These are phyloP conservation scores for Hartigia nigra DNA, from an alignment of 2,888 invertebrate species.

Conservation along the genomic window DNA sequence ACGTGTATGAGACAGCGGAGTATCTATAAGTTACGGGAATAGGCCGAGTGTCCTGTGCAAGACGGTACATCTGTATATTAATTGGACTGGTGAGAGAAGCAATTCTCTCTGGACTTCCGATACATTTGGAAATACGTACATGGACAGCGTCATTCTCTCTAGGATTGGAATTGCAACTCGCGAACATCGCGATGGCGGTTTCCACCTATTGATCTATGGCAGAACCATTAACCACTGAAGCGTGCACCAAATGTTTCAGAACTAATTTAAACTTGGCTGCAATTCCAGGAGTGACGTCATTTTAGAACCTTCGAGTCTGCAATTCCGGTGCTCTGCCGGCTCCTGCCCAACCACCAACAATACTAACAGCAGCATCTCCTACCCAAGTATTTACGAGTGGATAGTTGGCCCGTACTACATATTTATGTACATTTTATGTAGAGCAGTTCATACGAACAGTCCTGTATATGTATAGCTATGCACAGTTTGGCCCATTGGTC, in stretches of 20 bases:
- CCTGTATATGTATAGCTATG: neutral
- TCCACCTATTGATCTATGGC: conserved; percentile 40
- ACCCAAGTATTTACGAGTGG: neutral
- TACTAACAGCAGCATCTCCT: neutral
- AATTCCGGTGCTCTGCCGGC: neutral
- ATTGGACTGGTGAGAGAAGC: too few relatives aligned
- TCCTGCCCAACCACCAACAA: neutral
- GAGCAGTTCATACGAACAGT: neutral
- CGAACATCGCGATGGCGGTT: neutral
- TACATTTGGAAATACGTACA: neutral
- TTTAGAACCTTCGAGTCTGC: conserved; percentile 35
- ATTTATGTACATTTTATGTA: neutral
- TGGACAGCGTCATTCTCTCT: neutral
- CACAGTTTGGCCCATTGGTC: neutral
- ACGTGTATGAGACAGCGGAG: neutral
- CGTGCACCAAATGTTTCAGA: conserved; percentile 57
- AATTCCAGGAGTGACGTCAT: conserved; percentile 39
- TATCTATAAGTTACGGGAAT: neutral
- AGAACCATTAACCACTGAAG: conserved; percentile 45
- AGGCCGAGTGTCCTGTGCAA: too few relatives aligned
- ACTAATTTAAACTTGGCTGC: conserved; percentile 60
- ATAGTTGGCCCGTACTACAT: neutral
- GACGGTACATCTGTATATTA: neutral
- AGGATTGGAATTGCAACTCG: neutral
- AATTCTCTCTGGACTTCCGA: neutral